Evolutionary conservation across 2,113 vertebrate species (phyloP), one percentile per base, ranked within the genome.

Genomic region (Corapipo altera): DNA sequence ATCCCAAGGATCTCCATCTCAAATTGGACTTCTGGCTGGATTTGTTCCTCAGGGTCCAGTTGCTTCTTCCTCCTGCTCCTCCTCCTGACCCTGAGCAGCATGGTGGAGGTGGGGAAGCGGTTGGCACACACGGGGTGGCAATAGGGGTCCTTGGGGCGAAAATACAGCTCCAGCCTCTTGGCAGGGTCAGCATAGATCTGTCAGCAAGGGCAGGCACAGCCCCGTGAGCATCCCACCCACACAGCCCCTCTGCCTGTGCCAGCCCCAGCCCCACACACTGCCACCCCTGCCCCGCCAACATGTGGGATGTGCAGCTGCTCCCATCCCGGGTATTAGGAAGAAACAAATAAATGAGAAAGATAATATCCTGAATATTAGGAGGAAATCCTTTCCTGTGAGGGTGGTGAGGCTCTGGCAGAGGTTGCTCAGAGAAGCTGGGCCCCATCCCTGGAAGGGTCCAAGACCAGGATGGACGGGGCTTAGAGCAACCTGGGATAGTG

Each of bases 101-200:
- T 88, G 97, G 99, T 99, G 91, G 98, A 99, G 77, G 99, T 98
- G 9, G 99, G 97, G 93, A 98, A 98, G 75, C 99, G 99, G 92
- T 99, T 99, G 88, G 98, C 99, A 23, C 98, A 99, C 11, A 99
- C 96, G 0, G 98, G 98, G 81, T 99, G 99, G 94, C 99, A 99
- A 92, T 99, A 99, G 5, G 99, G 99, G 78, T 99, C 99, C 93
- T 98, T 97, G 54, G 99, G 99, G 52, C 99, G 98, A 97, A 98
- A 99, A 80, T 99, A 98, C 51, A 99, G 97, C 97, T 99, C 99
- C 8, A 99, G 97, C 39, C 99, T 98, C 48, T 98, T 98, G 92
- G 97, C 97, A 9, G 99, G 98, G 79, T 99, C 98, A 0, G 98
- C 91, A 1, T 99, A 99, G n/a, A 98, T 98, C 99, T 99, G 74